These are phyloP conservation scores for Clarias macrocephalus DNA, from an alignment of 2,113 vertebrate genomes.

Conservation along the genomic window DNA sequence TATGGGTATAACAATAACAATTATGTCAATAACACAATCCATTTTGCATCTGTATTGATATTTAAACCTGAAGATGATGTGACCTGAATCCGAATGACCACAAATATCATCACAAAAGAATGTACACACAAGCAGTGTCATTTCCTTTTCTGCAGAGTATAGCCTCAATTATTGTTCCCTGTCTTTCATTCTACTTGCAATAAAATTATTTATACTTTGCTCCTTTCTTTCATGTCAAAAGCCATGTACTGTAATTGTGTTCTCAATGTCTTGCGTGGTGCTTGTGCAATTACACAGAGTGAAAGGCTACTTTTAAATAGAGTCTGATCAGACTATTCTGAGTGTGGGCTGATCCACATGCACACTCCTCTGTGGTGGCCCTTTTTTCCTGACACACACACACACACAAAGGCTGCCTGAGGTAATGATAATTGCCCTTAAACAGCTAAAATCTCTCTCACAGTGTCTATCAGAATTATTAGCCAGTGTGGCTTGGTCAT, in stretches of 20 bases:
- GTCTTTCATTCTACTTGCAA: slow-evolving; percentile 1
- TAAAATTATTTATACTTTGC: not conserved
- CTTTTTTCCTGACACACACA: not conserved
- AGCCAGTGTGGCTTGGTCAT: not conserved
- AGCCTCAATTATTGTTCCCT: not conserved
- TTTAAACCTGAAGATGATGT: not conserved
- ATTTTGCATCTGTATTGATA: not conserved
- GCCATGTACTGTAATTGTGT: not conserved
- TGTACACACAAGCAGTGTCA: not conserved
- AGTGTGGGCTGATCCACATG: not conserved
- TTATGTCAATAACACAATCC: not conserved
- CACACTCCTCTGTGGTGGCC: not conserved
- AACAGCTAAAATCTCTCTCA: slow-evolving; percentile 29
- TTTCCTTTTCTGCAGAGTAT: slow-evolving; percentile 2
- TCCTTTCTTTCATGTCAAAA: slow-evolving; percentile 15
- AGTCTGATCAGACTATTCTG: slow-evolving; percentile 2
- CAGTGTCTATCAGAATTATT: slow-evolving; percentile 28
- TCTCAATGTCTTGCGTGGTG: not conserved
- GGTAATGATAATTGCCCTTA: slow-evolving; percentile 34
- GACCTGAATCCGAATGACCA: slow-evolving; percentile 6
- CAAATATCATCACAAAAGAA: not conserved
- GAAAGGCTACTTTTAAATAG: not conserved
- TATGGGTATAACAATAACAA: not conserved
- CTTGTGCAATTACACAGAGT: not conserved
- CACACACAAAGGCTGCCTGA: not conserved